phyloP scores from a whole-genome alignment of 2,113 vertebrate genomes.

The Salvator merianae region DNA sequence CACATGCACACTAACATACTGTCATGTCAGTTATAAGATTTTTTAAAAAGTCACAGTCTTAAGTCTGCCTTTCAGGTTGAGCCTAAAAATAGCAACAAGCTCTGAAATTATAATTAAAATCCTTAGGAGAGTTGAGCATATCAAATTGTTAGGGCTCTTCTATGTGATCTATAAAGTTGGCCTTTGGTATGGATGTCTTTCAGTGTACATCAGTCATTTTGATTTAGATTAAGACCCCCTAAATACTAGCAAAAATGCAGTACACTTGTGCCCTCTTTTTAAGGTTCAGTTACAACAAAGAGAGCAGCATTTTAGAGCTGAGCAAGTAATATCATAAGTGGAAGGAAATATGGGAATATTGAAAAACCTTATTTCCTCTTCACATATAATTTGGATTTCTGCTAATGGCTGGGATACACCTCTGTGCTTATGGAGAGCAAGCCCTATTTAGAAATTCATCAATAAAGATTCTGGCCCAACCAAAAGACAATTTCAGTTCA shows the following conservation, averaged over 20 bases:
- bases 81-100: neutral
- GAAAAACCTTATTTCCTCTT: neutral
- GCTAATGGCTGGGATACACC: neutral
- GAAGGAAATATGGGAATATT: neutral
- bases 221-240: neutral
- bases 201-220: no score
- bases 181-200: neutral
- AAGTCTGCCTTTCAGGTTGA: neutral
- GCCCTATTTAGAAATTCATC: neutral
- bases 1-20: neutral
- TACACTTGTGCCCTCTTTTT: neutral
- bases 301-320: neutral
- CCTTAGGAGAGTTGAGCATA: neutral
- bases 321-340: neutral
- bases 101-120: neutral
- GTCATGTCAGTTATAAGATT: constrained; percentile 4
- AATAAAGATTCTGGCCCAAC: neutral
- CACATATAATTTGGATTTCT: neutral
- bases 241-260: neutral
- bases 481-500: neutral
- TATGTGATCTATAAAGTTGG: neutral
- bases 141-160: neutral
- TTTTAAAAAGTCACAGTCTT: neutral
- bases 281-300: neutral
- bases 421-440: neutral